Evolutionary conservation across 2,888 invertebrate species (phyloP).

Genomic region (Macrophya annulata): DNA sequence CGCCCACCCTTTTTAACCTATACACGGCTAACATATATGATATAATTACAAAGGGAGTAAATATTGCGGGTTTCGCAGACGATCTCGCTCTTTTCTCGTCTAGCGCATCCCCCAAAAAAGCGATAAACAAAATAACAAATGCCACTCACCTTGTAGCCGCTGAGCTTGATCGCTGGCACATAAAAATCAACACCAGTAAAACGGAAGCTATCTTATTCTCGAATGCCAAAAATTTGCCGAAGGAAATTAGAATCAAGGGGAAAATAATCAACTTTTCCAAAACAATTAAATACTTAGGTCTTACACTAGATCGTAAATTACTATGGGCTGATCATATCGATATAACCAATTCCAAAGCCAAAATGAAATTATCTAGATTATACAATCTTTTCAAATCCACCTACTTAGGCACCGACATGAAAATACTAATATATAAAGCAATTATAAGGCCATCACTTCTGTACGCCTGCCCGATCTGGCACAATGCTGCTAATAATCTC

Average conservation of each 20-base stretch:
- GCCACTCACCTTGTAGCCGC: background rate
- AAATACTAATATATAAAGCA: too few relatives aligned
- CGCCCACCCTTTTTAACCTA: conserved; percentile 50
- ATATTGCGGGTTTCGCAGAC: conserved; percentile 49
- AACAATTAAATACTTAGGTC: conserved; percentile 40
- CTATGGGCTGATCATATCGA: conserved; percentile 40
- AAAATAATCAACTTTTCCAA: conserved; percentile 57
- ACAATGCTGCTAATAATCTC: too few relatives aligned
- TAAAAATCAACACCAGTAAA: background rate
- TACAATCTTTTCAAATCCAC: conserved; percentile 29
- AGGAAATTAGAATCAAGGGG: conserved; percentile 56
- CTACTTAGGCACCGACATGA: too few relatives aligned
- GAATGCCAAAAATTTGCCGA: background rate
- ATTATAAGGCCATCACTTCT: too few relatives aligned
- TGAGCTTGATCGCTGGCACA: background rate
- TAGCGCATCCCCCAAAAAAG: conserved; percentile 53
- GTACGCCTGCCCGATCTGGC: too few relatives aligned
- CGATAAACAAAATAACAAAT: conserved; percentile 46
- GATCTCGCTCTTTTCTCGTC: conserved; percentile 61
- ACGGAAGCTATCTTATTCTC: background rate
- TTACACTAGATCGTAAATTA: conserved; percentile 57
- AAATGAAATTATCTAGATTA: background rate
- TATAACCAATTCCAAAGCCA: background rate
- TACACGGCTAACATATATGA: conserved; percentile 9
- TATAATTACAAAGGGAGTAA: background rate